Evolutionary conservation across 2,113 vertebrate genomes (phyloP), one percentile per base, ranked within the genome.

Genomic region (Thinocorus orbignyianus): DNA sequence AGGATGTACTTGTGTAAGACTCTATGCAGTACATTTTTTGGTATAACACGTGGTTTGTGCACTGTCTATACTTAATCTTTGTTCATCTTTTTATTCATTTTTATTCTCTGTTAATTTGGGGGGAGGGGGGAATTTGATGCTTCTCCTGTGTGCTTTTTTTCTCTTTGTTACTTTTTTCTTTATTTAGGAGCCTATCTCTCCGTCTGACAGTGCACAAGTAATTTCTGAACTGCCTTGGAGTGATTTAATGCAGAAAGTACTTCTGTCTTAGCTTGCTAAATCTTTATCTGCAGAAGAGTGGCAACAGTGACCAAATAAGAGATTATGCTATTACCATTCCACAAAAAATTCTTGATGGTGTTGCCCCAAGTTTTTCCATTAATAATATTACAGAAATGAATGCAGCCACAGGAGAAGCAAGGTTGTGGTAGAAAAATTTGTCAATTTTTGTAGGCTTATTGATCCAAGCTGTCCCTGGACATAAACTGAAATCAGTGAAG

Each of bases 1-100:
- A 99, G 94, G 99, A 99, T 42, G 93, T 99, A 90, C 98, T 99
- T 96, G 98, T 99, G 99, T 99, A 98, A 97, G 98, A 39, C 64
- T 61, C 84, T 69, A 37, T 37, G 54, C 17, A 28, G 73, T 76
- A 52, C 18, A 58, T 70, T 89, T 58, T 39, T 26, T 61, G 46
- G 60, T 60, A 18, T 87, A 46, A 35, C 19, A 30, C 51, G 7
- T 16, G 23, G 54, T 51, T 76, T 79, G 30, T 76, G 81, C 51
- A 39, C 64, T 52, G 15, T 73, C 66, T 82, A 3, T 71, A 78
- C 44, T 49, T 92, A 71, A 82, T 89, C n/a, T 96, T 78, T 51
- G 23, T 91, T 24, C 90, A 69, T 90, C 66, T 39, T 7, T 69
- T 35, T 33, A 6, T 55, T 88, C 5, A 3, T 9, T 28, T 35